Evolutionary conservation across 2,113 vertebrate species (phyloP).

Genomic region (Poeciliopsis turrubarensis): DNA sequence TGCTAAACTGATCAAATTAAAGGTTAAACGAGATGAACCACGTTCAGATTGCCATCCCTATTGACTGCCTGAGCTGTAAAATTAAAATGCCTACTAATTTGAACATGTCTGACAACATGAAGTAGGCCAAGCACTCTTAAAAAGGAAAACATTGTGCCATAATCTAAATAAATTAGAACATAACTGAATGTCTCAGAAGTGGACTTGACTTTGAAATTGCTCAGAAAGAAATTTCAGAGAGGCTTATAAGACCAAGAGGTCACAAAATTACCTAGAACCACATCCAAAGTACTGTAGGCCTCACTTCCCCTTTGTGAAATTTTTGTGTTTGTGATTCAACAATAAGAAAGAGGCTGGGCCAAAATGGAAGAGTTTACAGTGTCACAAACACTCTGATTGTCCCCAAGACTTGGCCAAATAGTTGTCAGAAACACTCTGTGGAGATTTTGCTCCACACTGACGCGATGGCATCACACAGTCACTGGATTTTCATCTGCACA

Average conservation of each 20-base stretch:
- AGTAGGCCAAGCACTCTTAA: background rate
- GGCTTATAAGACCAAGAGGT: background rate
- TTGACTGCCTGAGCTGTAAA: background rate
- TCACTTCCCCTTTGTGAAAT: background rate
- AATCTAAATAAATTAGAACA: background rate
- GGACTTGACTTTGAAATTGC: background rate
- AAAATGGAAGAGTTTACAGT: too few relatives aligned
- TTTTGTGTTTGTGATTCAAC: too few relatives aligned
- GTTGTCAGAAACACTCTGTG: too few relatives aligned
- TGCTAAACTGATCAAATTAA: too few relatives aligned
- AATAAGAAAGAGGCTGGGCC: too few relatives aligned
- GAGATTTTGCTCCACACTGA: too few relatives aligned
- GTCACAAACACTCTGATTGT: too few relatives aligned
- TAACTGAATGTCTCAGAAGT: background rate
- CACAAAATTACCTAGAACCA: background rate
- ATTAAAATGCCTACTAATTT: background rate
- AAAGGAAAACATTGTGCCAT: background rate
- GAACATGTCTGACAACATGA: background rate
- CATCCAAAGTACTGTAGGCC: too few relatives aligned
- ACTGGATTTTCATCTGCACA: too few relatives aligned
- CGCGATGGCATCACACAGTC: too few relatives aligned
- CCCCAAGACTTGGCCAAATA: too few relatives aligned
- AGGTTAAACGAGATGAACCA: background rate
- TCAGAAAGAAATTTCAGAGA: background rate
- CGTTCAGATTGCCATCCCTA: background rate